phyloP scores from a whole-genome alignment of 2,888 invertebrate species.

The Choristoneura rosaceana region DNA sequence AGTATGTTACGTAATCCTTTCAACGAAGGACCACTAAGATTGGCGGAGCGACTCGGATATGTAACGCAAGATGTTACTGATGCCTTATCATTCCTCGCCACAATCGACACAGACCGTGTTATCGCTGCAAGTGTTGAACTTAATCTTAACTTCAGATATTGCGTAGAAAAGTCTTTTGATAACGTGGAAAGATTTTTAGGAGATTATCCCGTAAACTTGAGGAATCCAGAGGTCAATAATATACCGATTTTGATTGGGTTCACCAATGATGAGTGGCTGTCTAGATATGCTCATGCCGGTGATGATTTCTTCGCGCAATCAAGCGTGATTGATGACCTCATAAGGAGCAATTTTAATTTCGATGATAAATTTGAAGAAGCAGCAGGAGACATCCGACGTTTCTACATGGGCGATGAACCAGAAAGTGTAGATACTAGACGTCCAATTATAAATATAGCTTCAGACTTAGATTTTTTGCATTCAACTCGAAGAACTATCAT shows the following conservation, averaged over 20 bases:
- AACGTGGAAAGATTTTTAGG: constrained; percentile 58
- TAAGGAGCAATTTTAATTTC: constrained; percentile 26
- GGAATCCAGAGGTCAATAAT: constrained; percentile 54
- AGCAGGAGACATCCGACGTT: constrained; percentile 46
- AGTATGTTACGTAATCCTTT: constrained; percentile 53
- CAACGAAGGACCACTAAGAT: constrained; percentile 52
- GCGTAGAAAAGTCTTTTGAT: constrained; percentile 61
- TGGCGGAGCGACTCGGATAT: constrained; percentile 57
- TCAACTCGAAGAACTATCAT: constrained; percentile 57
- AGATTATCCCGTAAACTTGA: constrained; percentile 53
- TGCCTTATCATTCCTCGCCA: constrained; percentile 56
- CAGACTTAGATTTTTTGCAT: constrained; percentile 61
- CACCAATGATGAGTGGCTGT: constrained; percentile 56
- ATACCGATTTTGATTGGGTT: constrained; percentile 63
- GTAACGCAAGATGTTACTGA: constrained; percentile 48
- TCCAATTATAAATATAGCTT: constrained; percentile 57
- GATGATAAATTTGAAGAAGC: constrained; percentile 37
- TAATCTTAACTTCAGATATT: constrained; percentile 55
- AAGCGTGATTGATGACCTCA: background rate
- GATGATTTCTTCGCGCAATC: constrained; percentile 9
- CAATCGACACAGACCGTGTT: constrained; percentile 50
- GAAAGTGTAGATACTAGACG: constrained; percentile 46
- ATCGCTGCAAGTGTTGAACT: constrained; percentile 50
- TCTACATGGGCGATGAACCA: constrained; percentile 41
- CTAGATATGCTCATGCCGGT: background rate